These are phyloP conservation scores for Aurelia sp. DNA, from an alignment of 30 jellyfish, hydroid and myxozoan species.

Conservation along the genomic window DNA sequence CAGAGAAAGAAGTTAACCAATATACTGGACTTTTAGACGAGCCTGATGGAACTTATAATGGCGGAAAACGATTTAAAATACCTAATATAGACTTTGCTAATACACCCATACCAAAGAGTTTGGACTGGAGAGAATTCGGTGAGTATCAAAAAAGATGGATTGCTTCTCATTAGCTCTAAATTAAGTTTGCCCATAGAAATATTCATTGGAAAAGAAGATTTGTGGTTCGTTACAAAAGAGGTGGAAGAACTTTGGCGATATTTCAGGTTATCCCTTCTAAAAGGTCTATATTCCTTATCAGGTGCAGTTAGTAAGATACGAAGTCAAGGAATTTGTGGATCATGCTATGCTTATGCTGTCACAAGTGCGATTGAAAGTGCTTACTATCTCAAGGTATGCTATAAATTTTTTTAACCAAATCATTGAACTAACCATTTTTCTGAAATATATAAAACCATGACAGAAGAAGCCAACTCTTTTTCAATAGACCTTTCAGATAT, in stretches of 20 bases:
- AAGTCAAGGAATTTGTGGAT: constrained; percentile 96
- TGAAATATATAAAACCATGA: too few species aligned
- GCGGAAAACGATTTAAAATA: constrained; percentile 74
- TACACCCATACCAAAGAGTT: constrained; percentile 74
- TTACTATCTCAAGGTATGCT: constrained; percentile 70
- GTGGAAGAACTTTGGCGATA: too few species aligned
- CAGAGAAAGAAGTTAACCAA: constrained; percentile 83
- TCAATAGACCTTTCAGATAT: too few species aligned
- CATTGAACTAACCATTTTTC: too few species aligned
- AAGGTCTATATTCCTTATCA: too few species aligned
- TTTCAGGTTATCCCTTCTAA: too few species aligned
- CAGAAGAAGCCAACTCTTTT: too few species aligned
- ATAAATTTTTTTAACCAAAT: too few species aligned
- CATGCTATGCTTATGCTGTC: constrained; percentile 97
- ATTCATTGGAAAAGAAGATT: too few species aligned
- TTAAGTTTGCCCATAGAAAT: too few species aligned
- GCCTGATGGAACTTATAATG: constrained; percentile 75
- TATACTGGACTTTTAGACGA: constrained; percentile 85
- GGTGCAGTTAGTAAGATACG: constrained; percentile 93
- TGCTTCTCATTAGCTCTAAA: not conserved
- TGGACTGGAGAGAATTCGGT: constrained; percentile 96
- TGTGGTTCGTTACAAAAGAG: too few species aligned
- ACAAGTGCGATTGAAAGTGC: constrained; percentile 97
- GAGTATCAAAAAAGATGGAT: not conserved
- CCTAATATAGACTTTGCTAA: constrained; percentile 74